phyloP scores from a whole-genome alignment of 2,888 invertebrate genomes.

The Athripsodes cinereus region DNA sequence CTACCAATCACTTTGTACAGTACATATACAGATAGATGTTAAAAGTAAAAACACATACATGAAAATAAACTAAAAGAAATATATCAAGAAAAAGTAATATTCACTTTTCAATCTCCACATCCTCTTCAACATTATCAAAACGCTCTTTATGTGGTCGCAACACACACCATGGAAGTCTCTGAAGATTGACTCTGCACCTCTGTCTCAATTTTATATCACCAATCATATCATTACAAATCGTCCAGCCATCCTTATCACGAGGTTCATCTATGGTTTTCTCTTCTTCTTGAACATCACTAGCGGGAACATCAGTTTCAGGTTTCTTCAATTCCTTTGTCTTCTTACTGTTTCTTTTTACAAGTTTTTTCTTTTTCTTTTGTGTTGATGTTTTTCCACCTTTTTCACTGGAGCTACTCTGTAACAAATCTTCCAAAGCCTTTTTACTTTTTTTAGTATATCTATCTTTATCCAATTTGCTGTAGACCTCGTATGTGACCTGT shows the following conservation, averaged over 20 bases:
- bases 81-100: too few relatives aligned
- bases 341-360: conserved; percentile 4
- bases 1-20: too few relatives aligned
- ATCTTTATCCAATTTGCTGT: neutral
- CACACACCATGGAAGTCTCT: neutral
- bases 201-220: conserved; percentile 5
- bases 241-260: neutral
- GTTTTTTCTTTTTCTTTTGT: neutral
- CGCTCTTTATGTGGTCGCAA: conserved; percentile 4
- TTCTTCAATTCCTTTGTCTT: too few relatives aligned
- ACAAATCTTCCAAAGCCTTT: conserved; percentile 12
- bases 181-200: neutral
- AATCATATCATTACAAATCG: conserved; percentile 5
- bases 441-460: neutral
- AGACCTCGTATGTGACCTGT: neutral
- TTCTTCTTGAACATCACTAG: neutral
- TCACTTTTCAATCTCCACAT: conserved; percentile 17
- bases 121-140: neutral
- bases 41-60: too few relatives aligned
- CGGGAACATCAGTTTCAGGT: neutral
- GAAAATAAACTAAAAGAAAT: too few relatives aligned
- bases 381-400: neutral
- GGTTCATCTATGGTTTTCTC: neutral
- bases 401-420: conserved; percentile 12
- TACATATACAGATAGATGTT: too few relatives aligned